Conservation (phyloP, 2,113 vertebrate genomes). For the Mormyrus iriodes region DNA sequence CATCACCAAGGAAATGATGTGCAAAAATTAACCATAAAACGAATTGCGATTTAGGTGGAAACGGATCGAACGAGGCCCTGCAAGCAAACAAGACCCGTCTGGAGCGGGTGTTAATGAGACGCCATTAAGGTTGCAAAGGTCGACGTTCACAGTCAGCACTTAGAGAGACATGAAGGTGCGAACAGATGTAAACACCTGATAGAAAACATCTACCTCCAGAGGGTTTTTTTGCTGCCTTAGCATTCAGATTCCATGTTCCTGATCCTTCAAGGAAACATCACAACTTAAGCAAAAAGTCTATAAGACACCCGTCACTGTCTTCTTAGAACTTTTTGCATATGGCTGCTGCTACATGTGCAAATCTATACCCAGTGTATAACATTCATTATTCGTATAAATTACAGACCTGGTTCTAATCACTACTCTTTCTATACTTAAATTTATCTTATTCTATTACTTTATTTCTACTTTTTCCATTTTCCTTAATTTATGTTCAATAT, state of each 20-base stretch:
- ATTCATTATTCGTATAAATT: background rate
- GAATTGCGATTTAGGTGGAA: background rate
- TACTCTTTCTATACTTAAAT: background rate
- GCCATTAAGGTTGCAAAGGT: background rate
- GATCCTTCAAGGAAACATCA: background rate
- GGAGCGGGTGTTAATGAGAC: background rate
- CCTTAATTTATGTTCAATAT: background rate
- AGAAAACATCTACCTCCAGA: background rate
- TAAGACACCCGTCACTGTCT: background rate
- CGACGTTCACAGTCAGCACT: background rate
- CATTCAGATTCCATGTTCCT: background rate
- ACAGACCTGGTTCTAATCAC: background rate
- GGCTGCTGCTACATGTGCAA: background rate
- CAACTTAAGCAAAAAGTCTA: background rate
- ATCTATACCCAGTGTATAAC: background rate
- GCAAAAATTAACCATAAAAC: background rate
- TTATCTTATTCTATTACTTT: background rate
- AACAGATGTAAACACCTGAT: background rate
- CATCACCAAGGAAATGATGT: background rate
- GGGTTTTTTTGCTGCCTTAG: background rate
- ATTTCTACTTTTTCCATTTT: background rate
- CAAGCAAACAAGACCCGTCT: background rate
- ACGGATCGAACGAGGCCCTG: background rate
- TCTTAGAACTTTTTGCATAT: background rate
- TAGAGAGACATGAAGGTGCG: background rate